phyloP scores from a whole-genome alignment of 2,113 vertebrate genomes.

The Sylvia atricapilla region DNA sequence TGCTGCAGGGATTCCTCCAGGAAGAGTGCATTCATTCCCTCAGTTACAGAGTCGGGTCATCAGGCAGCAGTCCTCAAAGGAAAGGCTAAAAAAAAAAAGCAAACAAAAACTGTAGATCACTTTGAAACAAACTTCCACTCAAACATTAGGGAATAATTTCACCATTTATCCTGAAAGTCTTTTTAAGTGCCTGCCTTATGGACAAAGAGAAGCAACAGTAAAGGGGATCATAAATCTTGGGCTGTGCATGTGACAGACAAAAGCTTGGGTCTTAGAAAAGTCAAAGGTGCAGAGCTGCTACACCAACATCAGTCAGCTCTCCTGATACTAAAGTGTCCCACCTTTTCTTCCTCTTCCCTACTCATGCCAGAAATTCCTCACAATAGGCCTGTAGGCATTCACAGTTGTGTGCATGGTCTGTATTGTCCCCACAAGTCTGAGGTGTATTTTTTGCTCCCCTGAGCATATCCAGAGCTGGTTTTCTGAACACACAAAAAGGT shows the following conservation, averaged over 20 bases:
- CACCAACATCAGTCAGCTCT: background rate
- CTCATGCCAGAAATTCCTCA: background rate
- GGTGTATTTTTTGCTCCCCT: background rate
- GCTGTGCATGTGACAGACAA: background rate
- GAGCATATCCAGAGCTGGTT: background rate
- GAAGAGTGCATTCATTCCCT: background rate
- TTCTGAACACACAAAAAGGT: background rate
- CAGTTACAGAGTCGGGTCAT: background rate
- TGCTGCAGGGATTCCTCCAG: background rate
- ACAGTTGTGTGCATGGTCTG: background rate
- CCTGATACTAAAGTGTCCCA: background rate
- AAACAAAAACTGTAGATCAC: background rate
- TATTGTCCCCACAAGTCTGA: background rate
- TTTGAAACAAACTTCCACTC: background rate
- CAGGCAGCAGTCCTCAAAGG: background rate
- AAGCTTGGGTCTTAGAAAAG: background rate
- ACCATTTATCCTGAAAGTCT: background rate
- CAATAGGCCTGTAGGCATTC: background rate
- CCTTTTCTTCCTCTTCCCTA: background rate
- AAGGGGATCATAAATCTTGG: background rate
- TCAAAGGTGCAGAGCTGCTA: background rate
- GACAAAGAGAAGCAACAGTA: background rate
- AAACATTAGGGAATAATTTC: background rate
- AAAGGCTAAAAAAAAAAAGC: background rate
- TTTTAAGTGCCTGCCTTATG: background rate